Base-by-base conservation (phyloP, 2,888 invertebrate genomes). In the Pecten maximus region DNA sequence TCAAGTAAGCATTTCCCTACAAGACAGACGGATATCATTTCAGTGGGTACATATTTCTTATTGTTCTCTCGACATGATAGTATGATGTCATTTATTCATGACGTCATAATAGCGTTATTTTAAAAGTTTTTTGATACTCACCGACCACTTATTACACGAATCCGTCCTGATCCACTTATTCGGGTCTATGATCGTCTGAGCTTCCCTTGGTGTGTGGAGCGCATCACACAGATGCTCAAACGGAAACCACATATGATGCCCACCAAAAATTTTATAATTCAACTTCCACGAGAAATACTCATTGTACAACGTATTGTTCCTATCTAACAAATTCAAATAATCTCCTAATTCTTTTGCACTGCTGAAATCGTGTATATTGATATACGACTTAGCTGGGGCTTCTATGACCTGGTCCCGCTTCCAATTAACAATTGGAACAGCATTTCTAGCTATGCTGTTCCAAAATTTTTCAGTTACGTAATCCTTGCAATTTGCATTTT, bases 371-470 rank as follows among this genome's bases (percentile, higher is more conserved):
- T 87, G 50, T 16, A 93, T 86, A 90, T 91, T 93, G 2, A 93
- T 93, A 44, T 90, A 93, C 0, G 93, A 92, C 40, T 90, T 91
- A n/a, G 92, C 92, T 39, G 92, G 91, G 16, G 88, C 91, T 16
- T 39, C n/a, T 8, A 74, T 74, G 19, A 40, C 48, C 48, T 90
- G 90, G 12, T 88, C 39, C 8, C 10, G 54, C n/a, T 88, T 91
- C 93, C 93, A 93, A 88, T 93, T 93, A 2, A 93, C 93, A 2
- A 93, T 91, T n/a, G 93, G 93, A 39, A 93, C 91, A 39, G 89
- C 90, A 19, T 91, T 90, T 19, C 91, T 48, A 0, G 15, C 23
- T 40, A 93, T 48, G 50, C 91, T n/a, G 35, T 89, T 48, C 93
- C 93, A 93, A 39, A 91, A 93, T 88, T 93, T 93, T 89, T 93